Base-by-base conservation (phyloP, 2,888 invertebrate genomes). In the Argynnis bischoffii region DNA sequence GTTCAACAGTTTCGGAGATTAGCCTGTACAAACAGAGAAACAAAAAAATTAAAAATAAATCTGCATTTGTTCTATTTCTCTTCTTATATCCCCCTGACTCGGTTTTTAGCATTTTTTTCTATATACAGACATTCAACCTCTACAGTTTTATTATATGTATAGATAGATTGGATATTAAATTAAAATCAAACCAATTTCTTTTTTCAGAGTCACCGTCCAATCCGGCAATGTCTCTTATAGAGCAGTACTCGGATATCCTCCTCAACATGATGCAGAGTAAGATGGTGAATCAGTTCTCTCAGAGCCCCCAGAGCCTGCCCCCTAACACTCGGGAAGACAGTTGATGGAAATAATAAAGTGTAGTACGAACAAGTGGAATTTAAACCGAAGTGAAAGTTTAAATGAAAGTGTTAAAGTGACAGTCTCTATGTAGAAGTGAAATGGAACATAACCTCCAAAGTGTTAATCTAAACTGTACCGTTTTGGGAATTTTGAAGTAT, bases 161-260 rank as follows among this genome's bases (percentile, higher is more conserved):
- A 18, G 18, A 18, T 18, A 18, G 18, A 26, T 26, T 3, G 4
- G 26, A 26, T 26, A 0, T 26, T 4, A 26, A 26, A 26, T 26
- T 26, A 26, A 26, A 26, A 26, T 15, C 16, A 3, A 21, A 35
- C 51, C 53, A 56, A 54, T 59, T 6, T n/a, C 60, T 69, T 8
- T 86, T 90, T 90, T 90, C 84, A 4, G 80, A 78, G 18, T 80
- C 80, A 64, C 74, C 84, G 0, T 82, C 81, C 48, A 90, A 90
- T 73, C 86, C 90, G 13, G 89, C 90, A 2, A 85, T 91, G 85
- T 93, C 94, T 47, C 89, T 94, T 77, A 94, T 94, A 77, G 94
- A 94, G 72, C 94, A 94, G 76, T 95, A 94, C 81, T 94, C 94
- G 14, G 95, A 95, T 79, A 92, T 95, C 48, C 84, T 95, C 16